Evolutionary conservation across 2,797 vertebrate genomes (phyloP), one percentile per base, ranked within the genome.

Genomic region (Clarias pachynema): DNA sequence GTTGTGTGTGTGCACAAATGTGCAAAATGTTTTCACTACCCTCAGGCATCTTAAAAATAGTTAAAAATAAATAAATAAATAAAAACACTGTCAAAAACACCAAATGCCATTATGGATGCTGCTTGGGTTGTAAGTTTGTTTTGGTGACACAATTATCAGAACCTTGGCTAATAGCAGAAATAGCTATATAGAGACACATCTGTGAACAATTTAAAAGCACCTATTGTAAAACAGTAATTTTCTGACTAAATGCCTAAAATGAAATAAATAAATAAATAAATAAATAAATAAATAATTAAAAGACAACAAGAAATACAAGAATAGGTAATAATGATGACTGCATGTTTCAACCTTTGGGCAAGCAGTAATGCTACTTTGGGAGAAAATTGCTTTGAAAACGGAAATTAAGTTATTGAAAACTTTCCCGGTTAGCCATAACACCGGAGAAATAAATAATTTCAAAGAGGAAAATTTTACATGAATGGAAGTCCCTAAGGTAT

Each of bases 1-100:
- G 22, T 1, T 79, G 63, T 18, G 34, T 59, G 53, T 49, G 49
- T 83, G 81, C 63, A 62, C 14, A 66, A 79, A 65, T 63, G 73
- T 74, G 60, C n/a, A 26, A 49, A 87, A 88, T 81, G 66, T 86
- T 89, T 89, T 80, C 29, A 16, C 73, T 74, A 66, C 82, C 84
- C 83, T 83, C 73, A 62, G 72, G 40, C 81, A 77, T 85, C 82
- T 79, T 85, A 82, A 80, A 72, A 88, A 85, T 85, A 86, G 86
- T 85, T 3, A 16, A 26, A 65, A 26, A 16, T 31, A 26, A 65
- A 65, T n/a, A 65, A 26, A 7, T 7, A 26, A 65, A 65, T 26
- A 26, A 37, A 37, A 87, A 72, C 80, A 85, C 80, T 85, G 56
- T 26, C 60, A 15, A 15, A 62, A 62, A 81, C 53, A 87, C 79